Percentiles rank a stretch among this genome's conserved stretches.
Conservation (phyloP, 2,797 vertebrate genomes). For the Melanotaenia maccullochi region DNA sequence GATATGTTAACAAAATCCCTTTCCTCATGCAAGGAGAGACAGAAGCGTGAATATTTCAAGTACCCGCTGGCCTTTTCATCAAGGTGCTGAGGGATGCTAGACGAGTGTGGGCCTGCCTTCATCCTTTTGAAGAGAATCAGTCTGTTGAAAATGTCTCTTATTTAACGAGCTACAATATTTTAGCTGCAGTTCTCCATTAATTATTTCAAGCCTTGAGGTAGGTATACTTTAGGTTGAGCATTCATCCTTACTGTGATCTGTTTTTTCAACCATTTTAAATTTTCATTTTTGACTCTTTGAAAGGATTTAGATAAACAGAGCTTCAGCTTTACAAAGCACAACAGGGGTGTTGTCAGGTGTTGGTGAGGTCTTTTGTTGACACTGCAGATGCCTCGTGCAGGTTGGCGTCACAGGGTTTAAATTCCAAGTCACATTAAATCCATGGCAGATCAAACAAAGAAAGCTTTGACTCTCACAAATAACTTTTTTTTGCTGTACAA, state of each 20-base stretch:
- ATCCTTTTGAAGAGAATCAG: constrained; percentile 38
- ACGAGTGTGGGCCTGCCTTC: constrained; percentile 73
- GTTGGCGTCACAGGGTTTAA: constrained; percentile 40
- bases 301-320: constrained; percentile 22
- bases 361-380: constrained; percentile 50
- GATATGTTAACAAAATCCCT: constrained; percentile 44
- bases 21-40: constrained; percentile 39
- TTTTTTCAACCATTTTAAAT: constrained; percentile 25
- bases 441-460: constrained; percentile 48
- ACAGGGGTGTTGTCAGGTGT: constrained; percentile 38
- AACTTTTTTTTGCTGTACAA: constrained; percentile 35
- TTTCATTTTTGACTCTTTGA: background rate
- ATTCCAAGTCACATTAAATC: constrained; percentile 38
- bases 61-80: constrained; percentile 56
- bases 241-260: background rate
- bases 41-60: constrained; percentile 53
- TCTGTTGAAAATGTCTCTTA: constrained; percentile 47
- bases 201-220: constrained; percentile 5
- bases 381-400: constrained; percentile 44
- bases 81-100: constrained; percentile 58
- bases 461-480: constrained; percentile 42
- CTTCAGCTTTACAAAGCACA: constrained; percentile 19
- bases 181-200: constrained; percentile 32
- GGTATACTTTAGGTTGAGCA: background rate
- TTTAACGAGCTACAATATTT: constrained; percentile 35